phyloP scores from a whole-genome alignment of 2,113 vertebrate species.

The Tiliqua scincoides region DNA sequence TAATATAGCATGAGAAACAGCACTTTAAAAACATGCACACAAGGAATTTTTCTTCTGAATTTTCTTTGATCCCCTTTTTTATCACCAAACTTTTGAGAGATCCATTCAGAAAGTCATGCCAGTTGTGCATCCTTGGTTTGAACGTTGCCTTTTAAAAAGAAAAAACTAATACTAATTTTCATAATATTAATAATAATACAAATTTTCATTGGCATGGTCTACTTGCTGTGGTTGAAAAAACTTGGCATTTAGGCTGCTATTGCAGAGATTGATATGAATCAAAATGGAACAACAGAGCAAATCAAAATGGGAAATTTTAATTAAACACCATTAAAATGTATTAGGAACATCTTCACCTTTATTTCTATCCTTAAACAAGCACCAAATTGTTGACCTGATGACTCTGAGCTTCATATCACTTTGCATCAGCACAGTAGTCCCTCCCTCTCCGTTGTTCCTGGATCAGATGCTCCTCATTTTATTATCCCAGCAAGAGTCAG shows the following conservation, averaged over 20 bases:
- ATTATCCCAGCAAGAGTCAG: neutral
- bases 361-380: neutral
- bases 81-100: neutral
- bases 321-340: too few species aligned
- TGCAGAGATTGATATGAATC: too few species aligned
- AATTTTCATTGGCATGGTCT: neutral
- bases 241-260: neutral
- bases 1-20: constrained; percentile 23
- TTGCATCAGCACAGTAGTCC: neutral
- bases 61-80: neutral
- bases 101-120: neutral
- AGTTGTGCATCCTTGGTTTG: neutral
- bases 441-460: neutral
- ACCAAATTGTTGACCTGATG: neutral
- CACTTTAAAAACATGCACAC: neutral
- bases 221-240: neutral
- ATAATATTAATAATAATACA: too few species aligned
- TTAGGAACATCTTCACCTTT: neutral
- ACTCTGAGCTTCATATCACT: neutral
- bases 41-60: neutral
- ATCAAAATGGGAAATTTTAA: neutral
- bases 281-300: too few species aligned
- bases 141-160: too few species aligned
- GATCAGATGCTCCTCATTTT: neutral
- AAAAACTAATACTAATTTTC: too few species aligned